These are phyloP conservation scores for Regulus satrapa DNA, from an alignment of 2,113 vertebrate genomes.

Conservation along the genomic window DNA sequence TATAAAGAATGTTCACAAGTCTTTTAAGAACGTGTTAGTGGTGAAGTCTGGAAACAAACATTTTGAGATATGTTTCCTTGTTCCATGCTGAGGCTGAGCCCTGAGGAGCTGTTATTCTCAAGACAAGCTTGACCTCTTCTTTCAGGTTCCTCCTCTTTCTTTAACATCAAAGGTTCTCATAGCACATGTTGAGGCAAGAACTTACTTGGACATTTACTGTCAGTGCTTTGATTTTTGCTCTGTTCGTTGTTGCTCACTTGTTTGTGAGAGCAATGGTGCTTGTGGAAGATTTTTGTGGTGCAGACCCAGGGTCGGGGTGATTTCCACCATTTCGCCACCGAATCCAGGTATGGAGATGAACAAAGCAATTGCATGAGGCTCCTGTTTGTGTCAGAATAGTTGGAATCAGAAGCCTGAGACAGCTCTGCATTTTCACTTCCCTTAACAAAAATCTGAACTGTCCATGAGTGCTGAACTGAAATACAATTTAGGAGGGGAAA, in stretches of 20 bases:
- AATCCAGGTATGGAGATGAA: neutral
- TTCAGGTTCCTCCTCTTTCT: neutral
- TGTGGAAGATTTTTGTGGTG: neutral
- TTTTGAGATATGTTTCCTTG: neutral
- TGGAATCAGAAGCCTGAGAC: neutral
- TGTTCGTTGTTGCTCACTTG: neutral
- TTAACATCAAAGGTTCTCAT: neutral
- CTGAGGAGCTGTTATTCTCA: neutral
- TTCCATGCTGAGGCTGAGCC: neutral
- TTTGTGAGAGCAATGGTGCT: neutral
- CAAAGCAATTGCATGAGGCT: neutral
- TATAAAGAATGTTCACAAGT: neutral
- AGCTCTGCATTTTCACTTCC: neutral
- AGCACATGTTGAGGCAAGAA: neutral
- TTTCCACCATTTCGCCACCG: neutral
- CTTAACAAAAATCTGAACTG: neutral
- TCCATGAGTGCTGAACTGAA: neutral
- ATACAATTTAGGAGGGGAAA: neutral
- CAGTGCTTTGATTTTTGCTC: neutral
- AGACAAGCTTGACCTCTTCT: neutral
- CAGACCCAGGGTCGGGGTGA: neutral
- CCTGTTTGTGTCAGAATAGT: rapidly evolving
- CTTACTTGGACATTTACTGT: neutral
- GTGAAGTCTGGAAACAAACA: neutral
- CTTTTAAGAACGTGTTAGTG: neutral